Percentiles rank a stretch among this genome's conserved stretches.
Evolutionary conservation across 1,140 invertebrate genomes (phyloP).

Genomic region (Hypsibius dujardini): DNA sequence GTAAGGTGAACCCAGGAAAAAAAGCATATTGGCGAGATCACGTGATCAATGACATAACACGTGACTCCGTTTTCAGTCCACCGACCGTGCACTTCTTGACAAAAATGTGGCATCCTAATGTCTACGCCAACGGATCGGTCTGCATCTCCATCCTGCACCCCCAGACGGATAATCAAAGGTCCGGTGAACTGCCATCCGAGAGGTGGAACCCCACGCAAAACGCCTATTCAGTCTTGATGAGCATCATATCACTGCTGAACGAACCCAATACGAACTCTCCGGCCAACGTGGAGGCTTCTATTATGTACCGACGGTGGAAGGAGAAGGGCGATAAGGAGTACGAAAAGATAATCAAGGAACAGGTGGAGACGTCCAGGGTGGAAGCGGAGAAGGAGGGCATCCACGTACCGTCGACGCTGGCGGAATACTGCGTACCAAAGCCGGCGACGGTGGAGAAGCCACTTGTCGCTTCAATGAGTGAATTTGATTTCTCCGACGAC

Average conservation of each 20-base stretch:
- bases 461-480: too few species aligned
- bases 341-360: constrained; percentile 51
- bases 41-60: constrained; percentile 41
- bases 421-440: constrained; percentile 73
- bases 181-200: constrained; percentile 91
- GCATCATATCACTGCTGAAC: constrained; percentile 93
- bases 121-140: constrained; percentile 98
- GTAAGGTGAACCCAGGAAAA: too few species aligned
- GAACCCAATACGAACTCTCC: constrained; percentile 99
- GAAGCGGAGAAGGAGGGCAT: constrained; percentile 94
- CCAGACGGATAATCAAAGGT: constrained; percentile 94
- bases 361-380: constrained; percentile 75
- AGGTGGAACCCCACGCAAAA: constrained; percentile 99
- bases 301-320: constrained; percentile 96
- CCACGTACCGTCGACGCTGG: constrained; percentile 81
- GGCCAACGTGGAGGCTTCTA: constrained; percentile 96
- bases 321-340: constrained; percentile 95
- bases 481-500: too few species aligned
- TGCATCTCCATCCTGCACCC: constrained; percentile 99
- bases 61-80: constrained; percentile 93
- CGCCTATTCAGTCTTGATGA: constrained; percentile 64
- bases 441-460: too few species aligned
- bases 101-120: constrained; percentile 99
- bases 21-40: too few species aligned
- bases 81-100: constrained; percentile 91